Percentiles rank a stretch among this genome's conserved stretches.
These are phyloP conservation scores for Acipenser ruthenus DNA, from an alignment of 2,797 vertebrate genomes.

Conservation along the genomic window DNA sequence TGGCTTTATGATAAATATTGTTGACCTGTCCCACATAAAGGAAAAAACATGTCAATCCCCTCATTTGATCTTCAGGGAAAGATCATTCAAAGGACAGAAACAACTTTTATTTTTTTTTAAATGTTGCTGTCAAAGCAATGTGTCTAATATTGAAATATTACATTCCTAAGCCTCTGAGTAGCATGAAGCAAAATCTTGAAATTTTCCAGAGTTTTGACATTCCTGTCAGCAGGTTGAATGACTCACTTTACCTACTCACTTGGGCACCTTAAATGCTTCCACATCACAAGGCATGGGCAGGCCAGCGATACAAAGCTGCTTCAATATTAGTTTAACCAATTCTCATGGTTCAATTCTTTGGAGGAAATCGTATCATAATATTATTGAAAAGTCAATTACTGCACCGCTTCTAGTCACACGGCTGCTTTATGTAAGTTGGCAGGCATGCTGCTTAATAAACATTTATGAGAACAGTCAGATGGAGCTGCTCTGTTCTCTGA, in stretches of 20 bases:
- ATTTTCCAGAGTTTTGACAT: slow-evolving; percentile 16
- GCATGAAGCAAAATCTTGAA: slow-evolving; percentile 11
- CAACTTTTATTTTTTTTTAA: not conserved
- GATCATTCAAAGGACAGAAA: slow-evolving; percentile 10
- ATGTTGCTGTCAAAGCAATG: slow-evolving; percentile 1
- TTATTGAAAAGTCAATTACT: slow-evolving; percentile 34
- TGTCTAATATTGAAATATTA: not conserved
- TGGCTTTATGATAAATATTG: not conserved
- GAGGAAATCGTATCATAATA: slow-evolving; percentile 23
- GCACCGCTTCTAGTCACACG: slow-evolving; percentile 17
- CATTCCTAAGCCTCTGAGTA: slow-evolving; percentile 11
- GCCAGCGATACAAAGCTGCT: slow-evolving; percentile 18
- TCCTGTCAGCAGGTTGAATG: slow-evolving; percentile 16
- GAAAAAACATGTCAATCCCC: too few species aligned
- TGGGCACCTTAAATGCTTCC: slow-evolving; percentile 12
- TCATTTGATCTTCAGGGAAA: slow-evolving; percentile 8
- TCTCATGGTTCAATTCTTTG: slow-evolving; percentile 14
- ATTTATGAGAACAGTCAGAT: slow-evolving; percentile 37
- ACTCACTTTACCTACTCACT: slow-evolving; percentile 18
- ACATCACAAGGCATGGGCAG: slow-evolving; percentile 11
- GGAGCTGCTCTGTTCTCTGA: slow-evolving; percentile 31
- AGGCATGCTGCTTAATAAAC: slow-evolving; percentile 44
- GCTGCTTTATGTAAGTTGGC: slow-evolving; percentile 33
- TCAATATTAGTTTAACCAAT: slow-evolving; percentile 21
- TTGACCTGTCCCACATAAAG: not conserved